phyloP scores from a whole-genome alignment of 2,797 vertebrate genomes.

The Pygocentrus nattereri region DNA sequence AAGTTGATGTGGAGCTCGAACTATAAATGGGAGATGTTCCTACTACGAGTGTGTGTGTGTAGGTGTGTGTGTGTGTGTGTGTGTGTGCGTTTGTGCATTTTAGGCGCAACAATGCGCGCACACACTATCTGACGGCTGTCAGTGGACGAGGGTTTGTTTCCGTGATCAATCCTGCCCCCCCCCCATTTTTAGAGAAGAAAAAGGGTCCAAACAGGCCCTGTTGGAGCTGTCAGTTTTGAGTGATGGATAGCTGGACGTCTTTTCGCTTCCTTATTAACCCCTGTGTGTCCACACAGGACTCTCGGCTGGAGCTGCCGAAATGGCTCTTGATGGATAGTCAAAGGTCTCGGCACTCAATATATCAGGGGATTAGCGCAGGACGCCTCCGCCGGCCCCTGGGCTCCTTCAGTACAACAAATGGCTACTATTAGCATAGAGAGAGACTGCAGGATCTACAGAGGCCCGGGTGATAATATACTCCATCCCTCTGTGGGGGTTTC shows the following conservation, averaged over 20 bases:
- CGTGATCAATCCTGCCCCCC: conserved; percentile 41
- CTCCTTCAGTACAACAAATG: conserved; percentile 68
- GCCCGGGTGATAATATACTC: conserved; percentile 73
- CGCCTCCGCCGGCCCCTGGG: conserved; percentile 73
- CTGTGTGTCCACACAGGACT: conserved; percentile 69
- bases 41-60: neutral
- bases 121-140: conserved; percentile 10
- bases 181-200: conserved; percentile 53
- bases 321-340: conserved; percentile 77
- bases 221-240: conserved; percentile 66
- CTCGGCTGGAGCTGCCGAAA: conserved; percentile 71
- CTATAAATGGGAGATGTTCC: neutral
- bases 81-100: conserved; percentile 2
- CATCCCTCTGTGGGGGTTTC: conserved; percentile 56
- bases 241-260: conserved; percentile 78
- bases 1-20: neutral
- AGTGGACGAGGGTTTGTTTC: conserved; percentile 17
- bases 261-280: conserved; percentile 74
- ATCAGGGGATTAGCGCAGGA: conserved; percentile 83
- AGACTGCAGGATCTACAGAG: conserved; percentile 73
- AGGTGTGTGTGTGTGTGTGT: conserved; percentile 2
- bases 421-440: conserved; percentile 76
- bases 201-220: conserved; percentile 55
- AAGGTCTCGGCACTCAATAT: conserved; percentile 77
- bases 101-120: neutral